A percentile compares a stretch with the other conserved stretches of the same genome.
Evolutionary conservation across 2,113 vertebrate genomes (phyloP).

Genomic region (Tyto alba): DNA sequence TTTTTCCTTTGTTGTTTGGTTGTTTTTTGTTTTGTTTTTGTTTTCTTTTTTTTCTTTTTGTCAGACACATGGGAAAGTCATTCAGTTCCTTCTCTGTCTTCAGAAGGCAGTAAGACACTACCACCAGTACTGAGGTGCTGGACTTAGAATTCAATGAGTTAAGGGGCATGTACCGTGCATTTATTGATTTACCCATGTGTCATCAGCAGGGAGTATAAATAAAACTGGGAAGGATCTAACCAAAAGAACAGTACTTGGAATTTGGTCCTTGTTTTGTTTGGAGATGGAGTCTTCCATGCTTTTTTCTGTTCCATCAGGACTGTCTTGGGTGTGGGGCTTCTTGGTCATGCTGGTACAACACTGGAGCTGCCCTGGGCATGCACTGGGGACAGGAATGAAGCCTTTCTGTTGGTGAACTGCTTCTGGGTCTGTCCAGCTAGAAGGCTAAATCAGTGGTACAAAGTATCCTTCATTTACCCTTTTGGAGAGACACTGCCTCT

Average conservation of each 20-base stretch:
- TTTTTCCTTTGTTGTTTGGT: background rate
- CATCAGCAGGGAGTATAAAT: background rate
- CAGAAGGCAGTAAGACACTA: background rate
- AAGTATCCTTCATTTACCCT: background rate
- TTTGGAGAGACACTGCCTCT: background rate
- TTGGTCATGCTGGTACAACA: background rate
- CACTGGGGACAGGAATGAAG: background rate
- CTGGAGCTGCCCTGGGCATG: background rate
- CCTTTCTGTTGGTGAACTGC: fast-evolving
- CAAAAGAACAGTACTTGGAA: background rate
- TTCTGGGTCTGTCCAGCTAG: background rate
- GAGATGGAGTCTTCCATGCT: background rate
- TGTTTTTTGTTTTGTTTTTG: background rate
- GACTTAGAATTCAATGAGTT: background rate
- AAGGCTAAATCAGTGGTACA: background rate
- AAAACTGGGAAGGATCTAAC: background rate
- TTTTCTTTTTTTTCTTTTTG: background rate
- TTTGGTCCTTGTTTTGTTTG: background rate
- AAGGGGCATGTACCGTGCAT: background rate
- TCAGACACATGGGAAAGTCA: background rate
- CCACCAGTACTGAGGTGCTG: background rate
- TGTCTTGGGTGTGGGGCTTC: fast-evolving
- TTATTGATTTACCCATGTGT: background rate
- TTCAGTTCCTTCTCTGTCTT: background rate
- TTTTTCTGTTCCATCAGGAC: background rate